phyloP scores from a whole-genome alignment of 35 echinoderm and acorn worm genomes.

The Stichopus chloronotus region DNA sequence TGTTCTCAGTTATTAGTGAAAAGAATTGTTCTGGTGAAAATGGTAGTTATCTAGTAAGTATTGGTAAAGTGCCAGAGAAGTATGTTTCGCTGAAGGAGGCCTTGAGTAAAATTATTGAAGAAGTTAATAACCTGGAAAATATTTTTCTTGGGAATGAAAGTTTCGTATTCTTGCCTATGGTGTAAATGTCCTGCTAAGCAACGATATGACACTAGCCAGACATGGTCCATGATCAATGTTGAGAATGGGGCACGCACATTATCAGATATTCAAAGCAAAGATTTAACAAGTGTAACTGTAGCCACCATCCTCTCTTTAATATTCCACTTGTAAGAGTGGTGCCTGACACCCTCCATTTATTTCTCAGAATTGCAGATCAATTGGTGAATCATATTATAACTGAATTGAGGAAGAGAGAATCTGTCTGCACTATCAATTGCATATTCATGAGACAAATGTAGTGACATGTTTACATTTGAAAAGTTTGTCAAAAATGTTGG shows the following conservation, averaged over 20 bases:
- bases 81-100: not conserved
- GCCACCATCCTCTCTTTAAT: not conserved
- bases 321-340: not conserved
- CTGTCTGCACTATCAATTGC: not conserved
- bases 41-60: constrained; percentile 9
- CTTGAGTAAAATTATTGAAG: not conserved
- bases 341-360: constrained; percentile 3
- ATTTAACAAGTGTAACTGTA: not conserved
- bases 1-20: constrained; percentile 42
- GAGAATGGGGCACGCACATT: not conserved
- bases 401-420: constrained; percentile 19
- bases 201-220: not conserved
- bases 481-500: not conserved
- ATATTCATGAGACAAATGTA: not conserved
- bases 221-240: not conserved
- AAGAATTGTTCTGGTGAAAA: not conserved
- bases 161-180: constrained; percentile 37
- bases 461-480: not conserved
- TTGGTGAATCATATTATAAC: not conserved
- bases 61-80: constrained; percentile 27
- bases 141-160: not conserved
- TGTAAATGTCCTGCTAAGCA: constrained; percentile 12
- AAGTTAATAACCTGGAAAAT: not conserved
- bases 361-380: constrained; percentile 2
- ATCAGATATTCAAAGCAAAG: not conserved